Conservation (phyloP, 2,797 vertebrate species). For the Cyprinella venusta region DNA sequence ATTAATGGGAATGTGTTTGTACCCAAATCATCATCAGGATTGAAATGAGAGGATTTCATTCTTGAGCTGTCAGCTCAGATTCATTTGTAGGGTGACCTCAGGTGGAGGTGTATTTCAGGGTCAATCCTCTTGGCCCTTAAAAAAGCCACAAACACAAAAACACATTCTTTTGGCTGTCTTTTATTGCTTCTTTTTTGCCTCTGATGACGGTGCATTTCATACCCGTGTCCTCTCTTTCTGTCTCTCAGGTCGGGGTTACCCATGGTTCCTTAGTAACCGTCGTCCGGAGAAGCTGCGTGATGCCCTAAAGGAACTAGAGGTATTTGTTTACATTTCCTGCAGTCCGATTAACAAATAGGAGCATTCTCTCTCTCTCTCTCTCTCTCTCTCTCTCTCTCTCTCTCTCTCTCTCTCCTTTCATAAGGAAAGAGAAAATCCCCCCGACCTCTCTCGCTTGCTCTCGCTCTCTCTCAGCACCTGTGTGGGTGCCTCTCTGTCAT, state of each 20-base stretch:
- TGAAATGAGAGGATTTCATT: conserved; percentile 15
- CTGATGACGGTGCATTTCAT: conserved; percentile 63
- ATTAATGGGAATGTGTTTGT: conserved; percentile 16
- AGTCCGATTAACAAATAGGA: conserved; percentile 87
- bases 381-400: conserved; percentile 75
- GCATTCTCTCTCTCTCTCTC: conserved; percentile 72
- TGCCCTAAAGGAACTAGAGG: conserved; percentile 93
- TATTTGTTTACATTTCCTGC: conserved; percentile 84
- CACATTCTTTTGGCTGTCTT: conserved; percentile 31
- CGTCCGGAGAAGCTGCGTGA: conserved; percentile 90
- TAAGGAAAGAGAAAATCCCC: conserved; percentile 55
- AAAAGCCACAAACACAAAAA: conserved; percentile 47
- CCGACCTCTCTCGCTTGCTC: conserved; percentile 65
- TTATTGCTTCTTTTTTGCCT: conserved; percentile 27
- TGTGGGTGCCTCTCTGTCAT: conserved; percentile 81
- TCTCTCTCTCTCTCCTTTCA: conserved; percentile 70
- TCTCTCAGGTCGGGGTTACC: conserved; percentile 85
- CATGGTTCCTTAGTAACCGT: conserved; percentile 89
- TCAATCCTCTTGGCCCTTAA: conserved; percentile 31
- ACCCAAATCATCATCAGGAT: conserved; percentile 8
- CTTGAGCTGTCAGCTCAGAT: conserved; percentile 56
- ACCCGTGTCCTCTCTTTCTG: conserved; percentile 54
- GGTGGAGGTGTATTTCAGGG: conserved; percentile 33
- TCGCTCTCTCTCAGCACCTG: conserved; percentile 82
- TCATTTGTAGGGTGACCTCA: conserved; percentile 59